Evolutionary conservation across 2,888 invertebrate genomes (phyloP).

Genomic region (Perizoma flavofasciatum): DNA sequence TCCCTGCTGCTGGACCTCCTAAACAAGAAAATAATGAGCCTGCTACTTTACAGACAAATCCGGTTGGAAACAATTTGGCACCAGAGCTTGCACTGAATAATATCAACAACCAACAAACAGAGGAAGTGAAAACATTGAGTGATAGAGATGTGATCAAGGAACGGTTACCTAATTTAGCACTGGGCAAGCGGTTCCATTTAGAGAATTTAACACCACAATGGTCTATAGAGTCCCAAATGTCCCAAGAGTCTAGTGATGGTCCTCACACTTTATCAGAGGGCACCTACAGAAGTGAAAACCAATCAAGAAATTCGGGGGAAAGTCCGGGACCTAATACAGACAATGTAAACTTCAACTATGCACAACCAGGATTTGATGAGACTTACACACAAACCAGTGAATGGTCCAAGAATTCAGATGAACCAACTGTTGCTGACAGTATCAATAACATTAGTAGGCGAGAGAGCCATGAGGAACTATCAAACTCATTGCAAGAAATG

Average conservation of each 20-base stretch:
- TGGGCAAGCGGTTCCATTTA: constrained; percentile 71
- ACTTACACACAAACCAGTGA: constrained; percentile 58
- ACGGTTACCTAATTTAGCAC: constrained; percentile 71
- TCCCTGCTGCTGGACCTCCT: constrained; percentile 36
- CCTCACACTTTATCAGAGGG: constrained; percentile 85
- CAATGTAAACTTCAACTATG: constrained; percentile 70
- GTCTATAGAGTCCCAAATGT: constrained; percentile 87
- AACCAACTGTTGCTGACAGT: constrained; percentile 49
- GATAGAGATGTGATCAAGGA: constrained; percentile 71
- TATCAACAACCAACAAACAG: constrained; percentile 41
- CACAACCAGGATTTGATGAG: constrained; percentile 60
- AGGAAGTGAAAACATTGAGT: constrained; percentile 66
- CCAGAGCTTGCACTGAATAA: constrained; percentile 44
- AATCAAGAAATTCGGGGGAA: constrained; percentile 77
- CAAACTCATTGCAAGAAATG: constrained; percentile 67
- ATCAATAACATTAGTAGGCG: constrained; percentile 48
- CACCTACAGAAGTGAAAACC: constrained; percentile 84
- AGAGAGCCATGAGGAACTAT: constrained; percentile 63
- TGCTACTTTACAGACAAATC: constrained; percentile 40
- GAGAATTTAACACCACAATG: constrained; percentile 84
- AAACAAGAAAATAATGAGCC: constrained; percentile 42
- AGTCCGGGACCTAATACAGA: constrained; percentile 73
- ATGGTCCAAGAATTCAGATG: constrained; percentile 61
- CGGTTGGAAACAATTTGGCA: constrained; percentile 46
- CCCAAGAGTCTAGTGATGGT: constrained; percentile 86